Percentiles rank a stretch among this genome's conserved stretches.
Evolutionary conservation across 2,797 vertebrate species (phyloP).

Genomic region (Urophycis tenuis): DNA sequence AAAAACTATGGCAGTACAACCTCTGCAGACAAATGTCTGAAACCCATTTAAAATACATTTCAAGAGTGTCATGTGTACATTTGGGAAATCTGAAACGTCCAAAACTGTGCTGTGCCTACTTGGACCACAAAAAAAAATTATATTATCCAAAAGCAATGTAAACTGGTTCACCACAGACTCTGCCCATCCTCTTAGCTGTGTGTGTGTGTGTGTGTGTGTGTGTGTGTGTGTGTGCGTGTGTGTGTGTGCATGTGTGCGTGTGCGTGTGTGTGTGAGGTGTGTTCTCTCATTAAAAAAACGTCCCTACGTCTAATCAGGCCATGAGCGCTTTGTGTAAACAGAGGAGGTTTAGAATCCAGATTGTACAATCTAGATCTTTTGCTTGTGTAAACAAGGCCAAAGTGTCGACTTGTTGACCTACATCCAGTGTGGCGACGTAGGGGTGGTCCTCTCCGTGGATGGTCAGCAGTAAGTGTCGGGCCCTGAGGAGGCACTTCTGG

Average conservation of each 20-base stretch:
- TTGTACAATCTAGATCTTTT: background rate
- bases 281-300: no score
- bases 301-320: no score
- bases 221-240: no score
- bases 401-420: constrained; percentile 42
- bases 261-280: no score
- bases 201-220: no score
- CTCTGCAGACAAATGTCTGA: background rate
- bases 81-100: background rate
- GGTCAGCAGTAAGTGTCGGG: constrained; percentile 69
- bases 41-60: background rate
- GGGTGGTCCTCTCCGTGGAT: constrained; percentile 78
- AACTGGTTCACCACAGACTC: background rate
- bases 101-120: background rate
- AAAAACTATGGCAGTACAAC: background rate
- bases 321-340: background rate
- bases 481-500: constrained; percentile 75
- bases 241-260: no score
- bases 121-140: background rate
- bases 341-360: background rate
- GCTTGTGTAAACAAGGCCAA: background rate
- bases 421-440: constrained; percentile 72
- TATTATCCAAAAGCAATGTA: background rate
- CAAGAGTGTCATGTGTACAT: no score
- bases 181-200: background rate